phyloP scores from a whole-genome alignment of 2,113 vertebrate species.

The Lepisosteus osseus region DNA sequence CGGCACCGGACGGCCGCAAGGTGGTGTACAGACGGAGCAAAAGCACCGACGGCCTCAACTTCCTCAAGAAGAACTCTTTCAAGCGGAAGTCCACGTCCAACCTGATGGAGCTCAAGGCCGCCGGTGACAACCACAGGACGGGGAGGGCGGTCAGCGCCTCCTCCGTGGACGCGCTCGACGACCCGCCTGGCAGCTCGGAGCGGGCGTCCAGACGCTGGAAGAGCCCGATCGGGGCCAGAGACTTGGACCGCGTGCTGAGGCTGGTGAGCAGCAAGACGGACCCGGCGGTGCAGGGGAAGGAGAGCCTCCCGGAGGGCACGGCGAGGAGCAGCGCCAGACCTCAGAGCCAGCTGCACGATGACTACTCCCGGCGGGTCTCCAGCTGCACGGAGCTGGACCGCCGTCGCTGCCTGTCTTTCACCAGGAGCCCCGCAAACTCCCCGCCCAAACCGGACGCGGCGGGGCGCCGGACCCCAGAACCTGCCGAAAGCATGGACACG shows the following conservation, averaged over 20 bases:
- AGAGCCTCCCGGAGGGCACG: slow-evolving; percentile 43
- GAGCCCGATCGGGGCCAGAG: slow-evolving; percentile 71
- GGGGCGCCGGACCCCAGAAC: slow-evolving; percentile 8
- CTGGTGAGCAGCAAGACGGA: slow-evolving; percentile 82
- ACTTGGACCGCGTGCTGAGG: slow-evolving; percentile 73
- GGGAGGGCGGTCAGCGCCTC: slow-evolving; percentile 65
- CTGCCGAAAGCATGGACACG: slow-evolving; percentile 4
- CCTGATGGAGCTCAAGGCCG: slow-evolving; percentile 47
- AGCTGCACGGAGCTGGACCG: slow-evolving; percentile 59
- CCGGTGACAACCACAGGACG: slow-evolving; percentile 47
- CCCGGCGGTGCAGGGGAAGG: slow-evolving; percentile 59
- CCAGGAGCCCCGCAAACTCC: slow-evolving; percentile 30
- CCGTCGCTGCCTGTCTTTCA: slow-evolving; percentile 50
- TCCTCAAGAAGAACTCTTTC: slow-evolving; percentile 80
- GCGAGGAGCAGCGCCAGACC: slow-evolving; percentile 41
- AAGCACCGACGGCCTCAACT: slow-evolving; percentile 81
- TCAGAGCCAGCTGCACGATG: slow-evolving; percentile 81
- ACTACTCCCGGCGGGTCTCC: slow-evolving; percentile 85
- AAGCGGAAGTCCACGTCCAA: slow-evolving; percentile 73
- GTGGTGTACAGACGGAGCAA: slow-evolving; percentile 75
- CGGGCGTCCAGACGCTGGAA: slow-evolving; percentile 58
- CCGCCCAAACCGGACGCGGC: slow-evolving; percentile 8
- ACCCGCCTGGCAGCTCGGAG: slow-evolving; percentile 40
- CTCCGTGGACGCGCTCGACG: slow-evolving; percentile 58
- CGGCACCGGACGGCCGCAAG: slow-evolving; percentile 55